Evolutionary conservation across 2,113 vertebrate species (phyloP), one percentile per base, ranked within the genome.

Genomic region (Menura novaehollandiae): DNA sequence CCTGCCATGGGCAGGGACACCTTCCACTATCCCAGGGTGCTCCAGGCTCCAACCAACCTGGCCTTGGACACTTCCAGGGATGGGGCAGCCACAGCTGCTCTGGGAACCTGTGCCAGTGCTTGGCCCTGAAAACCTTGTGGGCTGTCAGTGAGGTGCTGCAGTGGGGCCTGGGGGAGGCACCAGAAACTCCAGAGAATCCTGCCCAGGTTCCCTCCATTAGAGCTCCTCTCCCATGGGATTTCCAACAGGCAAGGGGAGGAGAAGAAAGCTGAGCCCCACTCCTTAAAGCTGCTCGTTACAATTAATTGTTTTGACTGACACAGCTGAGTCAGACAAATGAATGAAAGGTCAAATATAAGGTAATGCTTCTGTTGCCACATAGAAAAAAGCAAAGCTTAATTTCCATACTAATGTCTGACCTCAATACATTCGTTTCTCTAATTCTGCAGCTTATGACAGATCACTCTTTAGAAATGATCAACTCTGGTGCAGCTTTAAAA

Each of bases 331-430:
- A 94, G 85, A 76, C 51, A 41, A 95, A 93, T 78, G 95, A 96
- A 96, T 37, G 85, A 89, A 76, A 96, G 96, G 97, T 95, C 95
- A 96, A 87, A 85, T 28, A 37, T 12, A 95, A 89, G 91, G 94
- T 85, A 93, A 91, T 68, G 77, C 95, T 89, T 37, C 64, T 83
- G 72, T 63, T 80, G 84, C 72, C 56, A 87, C 17, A 33, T 39
- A 32, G 85, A 93, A 91, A 80, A 95, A 95, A 92, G 91, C 88
- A 81, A 89, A 66, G 75, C 82, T 83, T 85, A 5, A 92, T 96
- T 94, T 94, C 62, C 97, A 95, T 93, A 81, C 78, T 89, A 78
- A 97, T 83, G 66, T 68, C 92, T 96, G 94, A 94, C 96, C 96
- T 89, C 92, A 14, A 80, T 89, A 66, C 80, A 82, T 85, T 78